Evolutionary conservation across 2,113 vertebrate genomes (phyloP), one percentile per base, ranked within the genome.

Genomic region (Smithornis capensis): DNA sequence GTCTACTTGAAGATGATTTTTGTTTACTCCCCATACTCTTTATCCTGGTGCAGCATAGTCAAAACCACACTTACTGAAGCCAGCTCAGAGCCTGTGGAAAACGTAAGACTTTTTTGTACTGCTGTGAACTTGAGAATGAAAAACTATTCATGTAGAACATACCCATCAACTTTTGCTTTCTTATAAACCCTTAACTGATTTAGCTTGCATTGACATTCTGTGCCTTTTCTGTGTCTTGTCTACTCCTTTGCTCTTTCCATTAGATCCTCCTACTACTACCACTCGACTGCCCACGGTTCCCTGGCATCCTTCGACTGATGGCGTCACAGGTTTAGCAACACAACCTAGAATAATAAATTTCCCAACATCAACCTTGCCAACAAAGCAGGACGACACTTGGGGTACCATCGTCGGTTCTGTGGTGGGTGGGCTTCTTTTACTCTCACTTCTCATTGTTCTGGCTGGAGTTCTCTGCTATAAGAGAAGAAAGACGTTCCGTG

Each of bases 211-310:
- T 99, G 98, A 99, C 98, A 98, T 98, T 99, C 98, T 99, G 95
- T 99, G 98, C 98, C 98, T 99, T 98, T 98, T 98, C 99, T 97
- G 97, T 98, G 98, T 99, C 96, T 98, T 98, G 98, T 98, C 98
- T 98, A 98, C 98, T 98, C 97, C 97, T 98, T 96, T 98, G 97
- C 98, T 97, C 96, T 97, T 98, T 98, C 94, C 98, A 99, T 99
- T 99, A 99, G 99, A 99, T 98, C 99, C 98, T 97, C 99, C 99
- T 95, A 98, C 99, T 97, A 99, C 99, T 98, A 99, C 98, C 79
- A 98, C 98, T 92, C 98, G 98, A 96, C 97, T 97, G 95, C 98
- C 98, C 96, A 99, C 99, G 97, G 96, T 98, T 88, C 97, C 98
- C 97, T 98, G 98, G 86, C 97, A 98, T 93, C 95, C 95, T 96